Conservation (phyloP, 1,140 invertebrate species). For the Drosophila pallidifrons region DNA sequence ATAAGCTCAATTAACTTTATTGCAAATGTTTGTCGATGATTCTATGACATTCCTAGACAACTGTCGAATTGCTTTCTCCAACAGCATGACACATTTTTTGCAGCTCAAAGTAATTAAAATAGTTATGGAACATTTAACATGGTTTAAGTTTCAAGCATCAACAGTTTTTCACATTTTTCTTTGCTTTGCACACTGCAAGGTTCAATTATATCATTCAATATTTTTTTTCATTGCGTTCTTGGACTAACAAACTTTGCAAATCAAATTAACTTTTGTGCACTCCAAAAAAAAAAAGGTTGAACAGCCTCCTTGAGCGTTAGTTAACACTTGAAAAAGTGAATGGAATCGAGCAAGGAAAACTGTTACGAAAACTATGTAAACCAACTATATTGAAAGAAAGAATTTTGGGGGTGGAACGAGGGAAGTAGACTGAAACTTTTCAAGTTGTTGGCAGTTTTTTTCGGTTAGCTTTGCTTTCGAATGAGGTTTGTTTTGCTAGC, state of each 20-base stretch:
- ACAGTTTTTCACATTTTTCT: background rate
- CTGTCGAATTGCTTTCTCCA: background rate
- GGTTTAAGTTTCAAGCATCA: background rate
- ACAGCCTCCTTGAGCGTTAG: slow-evolving; percentile 5
- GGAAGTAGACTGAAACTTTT: slow-evolving; percentile 30
- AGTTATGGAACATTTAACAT: slow-evolving; percentile 26
- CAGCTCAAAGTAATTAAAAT: slow-evolving; percentile 21
- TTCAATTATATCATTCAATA: slow-evolving; percentile 25
- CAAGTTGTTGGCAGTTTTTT: slow-evolving; percentile 41
- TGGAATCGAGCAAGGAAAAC: slow-evolving; percentile 21
- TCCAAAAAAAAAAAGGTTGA: background rate
- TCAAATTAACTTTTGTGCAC: slow-evolving; percentile 21
- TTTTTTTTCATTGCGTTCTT: slow-evolving; percentile 8
- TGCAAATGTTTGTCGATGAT: background rate
- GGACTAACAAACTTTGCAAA: slow-evolving; percentile 25
- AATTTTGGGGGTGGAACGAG: slow-evolving; percentile 4
- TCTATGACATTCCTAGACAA: background rate
- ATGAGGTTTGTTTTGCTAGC: slow-evolving; percentile 34
- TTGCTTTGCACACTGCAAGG: background rate
- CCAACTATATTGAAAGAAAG: slow-evolving; percentile 36
- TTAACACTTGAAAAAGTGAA: slow-evolving; percentile 12
- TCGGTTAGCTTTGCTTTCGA: slow-evolving; percentile 50
- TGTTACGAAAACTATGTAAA: slow-evolving; percentile 41
- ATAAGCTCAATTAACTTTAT: background rate
- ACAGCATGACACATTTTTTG: background rate